Evolutionary conservation across 1,140 invertebrate genomes (phyloP).

Genomic region (Lordiphosa clarofinis): DNA sequence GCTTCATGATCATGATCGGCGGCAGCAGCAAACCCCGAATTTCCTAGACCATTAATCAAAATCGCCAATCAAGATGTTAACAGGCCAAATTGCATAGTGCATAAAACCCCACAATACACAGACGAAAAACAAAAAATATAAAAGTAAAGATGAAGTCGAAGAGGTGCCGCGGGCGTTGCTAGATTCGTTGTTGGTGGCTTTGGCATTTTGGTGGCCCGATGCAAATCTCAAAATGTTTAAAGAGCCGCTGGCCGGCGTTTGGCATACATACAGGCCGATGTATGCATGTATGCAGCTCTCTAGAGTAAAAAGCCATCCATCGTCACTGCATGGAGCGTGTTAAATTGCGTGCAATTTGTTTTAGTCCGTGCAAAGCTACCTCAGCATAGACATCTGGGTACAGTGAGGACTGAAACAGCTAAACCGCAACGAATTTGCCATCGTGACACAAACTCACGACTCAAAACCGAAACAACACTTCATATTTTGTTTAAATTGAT

Average conservation of each 20-base stretch:
- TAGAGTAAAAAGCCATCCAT: too few relatives aligned
- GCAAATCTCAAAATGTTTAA: slow-evolving; percentile 45
- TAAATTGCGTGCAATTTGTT: slow-evolving; percentile 77
- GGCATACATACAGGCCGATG: too few relatives aligned
- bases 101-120: slow-evolving; percentile 7
- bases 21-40: slow-evolving; percentile 9
- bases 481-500: too few relatives aligned
- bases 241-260: slow-evolving; percentile 13
- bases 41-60: slow-evolving; percentile 42
- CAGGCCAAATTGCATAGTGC: slow-evolving; percentile 49
- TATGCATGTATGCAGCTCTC: too few relatives aligned
- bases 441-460: neutral
- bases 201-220: slow-evolving; percentile 16
- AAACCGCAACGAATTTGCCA: too few relatives aligned
- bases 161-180: too few relatives aligned
- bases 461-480: neutral
- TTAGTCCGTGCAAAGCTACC: slow-evolving; percentile 59
- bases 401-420: slow-evolving; percentile 13
- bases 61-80: slow-evolving; percentile 52
- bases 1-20: slow-evolving; percentile 11
- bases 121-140: too few relatives aligned
- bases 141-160: too few relatives aligned
- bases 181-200: too few relatives aligned
- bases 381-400: slow-evolving; percentile 19
- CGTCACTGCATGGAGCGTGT: slow-evolving; percentile 54